Evolutionary conservation across 1,140 invertebrate species (phyloP), one percentile per base, ranked within the genome.

Genomic region (Druon quercuslanigerum): DNA sequence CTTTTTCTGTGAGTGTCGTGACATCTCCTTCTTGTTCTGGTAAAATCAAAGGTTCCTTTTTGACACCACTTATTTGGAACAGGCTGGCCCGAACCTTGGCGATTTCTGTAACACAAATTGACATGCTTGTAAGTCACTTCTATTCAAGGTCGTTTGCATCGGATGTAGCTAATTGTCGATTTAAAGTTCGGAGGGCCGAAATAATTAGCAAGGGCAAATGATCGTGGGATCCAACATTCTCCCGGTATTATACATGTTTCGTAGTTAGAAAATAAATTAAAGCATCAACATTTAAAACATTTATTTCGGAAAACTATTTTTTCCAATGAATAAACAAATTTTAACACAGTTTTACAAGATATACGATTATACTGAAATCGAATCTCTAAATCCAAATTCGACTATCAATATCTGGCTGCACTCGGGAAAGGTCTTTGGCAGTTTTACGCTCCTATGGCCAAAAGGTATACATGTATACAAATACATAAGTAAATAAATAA

Each of bases 1-100:
- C 97, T 95, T 99, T 99, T 94, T 99, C 99, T 92, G 97, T 97
- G 84, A 98, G 94, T 86, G 97, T 97, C 76, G 97, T 96, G 82
- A 97, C 93, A 84, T 97, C 94, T 56, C 99, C 99, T 80, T 97
- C 95, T 57, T 97, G 93, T 85, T 99, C 98, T 86, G 99, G 99
- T 86, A 99, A 93, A 75, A 96, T 92, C 66, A 99, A 93, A 46
- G 98, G 96, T 89, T 99, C 97, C 89, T 98, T 98, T 91, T 97
- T 97, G 46, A 96, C 96, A 77, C 98, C 97, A 94, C 98, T 98
- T 91, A 99, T 98, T 94, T 99, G 98, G 93, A 99, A 99, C 90
- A 99, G 94, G 90, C 96, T 97, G 79, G 97, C 95, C 88, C 99
- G 95, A 74, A 99, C 98, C 94, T 97, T 97, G 90, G 97, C 97